Conservation (phyloP, 2,888 invertebrate species). For the Schizaphis graminum region DNA sequence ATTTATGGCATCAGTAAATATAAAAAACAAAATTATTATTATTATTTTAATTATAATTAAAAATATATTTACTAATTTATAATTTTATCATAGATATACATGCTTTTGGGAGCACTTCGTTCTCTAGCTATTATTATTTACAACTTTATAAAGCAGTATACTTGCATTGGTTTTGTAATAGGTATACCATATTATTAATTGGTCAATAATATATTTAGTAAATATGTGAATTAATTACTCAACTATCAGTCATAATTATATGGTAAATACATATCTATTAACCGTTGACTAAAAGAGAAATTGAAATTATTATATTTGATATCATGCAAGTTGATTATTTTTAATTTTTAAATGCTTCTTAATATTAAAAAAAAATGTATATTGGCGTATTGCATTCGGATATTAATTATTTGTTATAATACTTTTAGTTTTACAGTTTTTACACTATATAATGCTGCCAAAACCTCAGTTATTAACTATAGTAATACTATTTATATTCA, state of each 20-base stretch:
- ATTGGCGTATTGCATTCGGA: background rate
- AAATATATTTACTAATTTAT: background rate
- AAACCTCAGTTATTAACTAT: background rate
- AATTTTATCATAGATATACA: background rate
- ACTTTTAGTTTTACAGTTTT: background rate
- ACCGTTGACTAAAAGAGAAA: no score
- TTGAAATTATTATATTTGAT: background rate
- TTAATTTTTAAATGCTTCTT: background rate
- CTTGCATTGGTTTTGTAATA: background rate
- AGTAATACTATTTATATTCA: background rate
- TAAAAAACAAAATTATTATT: background rate
- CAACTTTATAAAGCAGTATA: background rate
- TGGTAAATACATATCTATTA: background rate
- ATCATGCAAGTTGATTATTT: background rate
- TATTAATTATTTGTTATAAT: background rate
- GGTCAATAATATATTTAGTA: background rate
- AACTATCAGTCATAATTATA: background rate
- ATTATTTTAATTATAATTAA: background rate
- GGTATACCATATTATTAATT: background rate
- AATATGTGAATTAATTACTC: background rate
- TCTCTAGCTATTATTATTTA: background rate
- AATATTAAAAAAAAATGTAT: background rate
- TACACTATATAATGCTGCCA: background rate
- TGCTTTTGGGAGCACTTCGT: background rate
- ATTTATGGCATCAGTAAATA: background rate